Percentiles rank a stretch among this genome's conserved stretches.
phyloP scores from a whole-genome alignment of 1,140 invertebrate species.

The Platyscapa corneri region DNA sequence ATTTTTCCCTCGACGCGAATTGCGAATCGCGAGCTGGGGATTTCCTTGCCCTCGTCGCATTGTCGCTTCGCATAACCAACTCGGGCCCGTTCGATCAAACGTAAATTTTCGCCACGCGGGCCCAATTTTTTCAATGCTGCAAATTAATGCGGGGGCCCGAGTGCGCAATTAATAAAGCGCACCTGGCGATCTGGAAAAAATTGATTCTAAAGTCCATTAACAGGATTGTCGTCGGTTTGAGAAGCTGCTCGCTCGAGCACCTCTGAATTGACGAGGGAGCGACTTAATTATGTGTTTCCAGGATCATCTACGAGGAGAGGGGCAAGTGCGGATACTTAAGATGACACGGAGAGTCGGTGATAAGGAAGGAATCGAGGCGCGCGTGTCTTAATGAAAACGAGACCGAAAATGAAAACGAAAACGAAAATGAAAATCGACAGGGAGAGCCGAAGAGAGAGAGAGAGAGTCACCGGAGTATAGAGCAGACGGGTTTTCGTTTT shows the following conservation, averaged over 20 bases:
- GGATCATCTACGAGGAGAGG: neutral
- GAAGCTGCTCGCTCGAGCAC: neutral
- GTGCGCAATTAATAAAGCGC: neutral
- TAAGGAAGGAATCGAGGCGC: neutral
- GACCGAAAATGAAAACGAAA: neutral
- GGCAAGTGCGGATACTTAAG: neutral
- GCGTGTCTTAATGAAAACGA: neutral
- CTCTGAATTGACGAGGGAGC: neutral
- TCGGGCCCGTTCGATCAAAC: no score
- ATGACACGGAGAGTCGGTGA: neutral
- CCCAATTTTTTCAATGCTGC: no score
- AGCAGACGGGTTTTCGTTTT: neutral
- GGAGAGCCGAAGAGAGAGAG: no score
- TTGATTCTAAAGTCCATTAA: slow-evolving; percentile 1
- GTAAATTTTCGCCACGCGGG: no score
- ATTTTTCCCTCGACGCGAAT: no score
- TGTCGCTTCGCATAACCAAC: no score
- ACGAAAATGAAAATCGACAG: neutral
- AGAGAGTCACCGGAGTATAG: no score
- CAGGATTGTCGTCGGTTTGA: neutral
- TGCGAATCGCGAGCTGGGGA: no score
- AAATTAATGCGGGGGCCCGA: no score
- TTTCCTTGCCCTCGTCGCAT: no score
- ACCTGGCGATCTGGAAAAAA: neutral
- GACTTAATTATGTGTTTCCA: neutral